Evolutionary conservation across 2,113 vertebrate species (phyloP).

Genomic region (Micromys minutus): DNA sequence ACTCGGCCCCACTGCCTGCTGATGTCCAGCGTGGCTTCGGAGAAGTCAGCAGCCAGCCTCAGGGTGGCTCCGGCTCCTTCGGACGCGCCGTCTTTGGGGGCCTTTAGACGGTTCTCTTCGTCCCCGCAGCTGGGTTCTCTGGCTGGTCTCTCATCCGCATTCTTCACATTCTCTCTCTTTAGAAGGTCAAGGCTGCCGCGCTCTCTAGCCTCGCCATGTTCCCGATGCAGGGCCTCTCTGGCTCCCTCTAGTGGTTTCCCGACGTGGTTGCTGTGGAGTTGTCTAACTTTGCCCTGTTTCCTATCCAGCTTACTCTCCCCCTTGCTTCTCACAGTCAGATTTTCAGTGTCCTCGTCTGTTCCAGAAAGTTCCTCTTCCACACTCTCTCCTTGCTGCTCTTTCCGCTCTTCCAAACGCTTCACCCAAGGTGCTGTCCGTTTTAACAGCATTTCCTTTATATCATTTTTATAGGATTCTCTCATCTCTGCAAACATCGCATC

Average conservation of each 20-base stretch:
- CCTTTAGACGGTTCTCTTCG: background rate
- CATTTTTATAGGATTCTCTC: conserved; percentile 50
- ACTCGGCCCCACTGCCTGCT: conserved; percentile 23
- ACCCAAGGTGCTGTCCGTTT: background rate
- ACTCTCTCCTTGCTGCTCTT: background rate
- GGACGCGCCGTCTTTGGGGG: accelerated
- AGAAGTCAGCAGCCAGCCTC: conserved; percentile 2
- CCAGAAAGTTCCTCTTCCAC: background rate
- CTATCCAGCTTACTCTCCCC: background rate
- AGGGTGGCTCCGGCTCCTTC: background rate
- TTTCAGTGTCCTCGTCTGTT: background rate
- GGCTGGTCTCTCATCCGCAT: background rate
- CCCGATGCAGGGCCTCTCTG: background rate
- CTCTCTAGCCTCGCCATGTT: accelerated
- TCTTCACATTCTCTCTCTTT: background rate
- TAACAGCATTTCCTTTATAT: conserved; percentile 28
- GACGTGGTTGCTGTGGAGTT: accelerated
- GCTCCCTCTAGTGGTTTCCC: background rate
- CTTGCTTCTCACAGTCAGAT: background rate
- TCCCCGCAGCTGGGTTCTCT: background rate
- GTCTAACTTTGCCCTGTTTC: background rate
- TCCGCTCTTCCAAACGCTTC: background rate
- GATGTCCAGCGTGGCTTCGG: background rate
- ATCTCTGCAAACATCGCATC: conserved; percentile 50
- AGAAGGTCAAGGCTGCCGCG: background rate